phyloP scores from a whole-genome alignment of 2,797 vertebrate species.

The Orestias chungarensis region DNA sequence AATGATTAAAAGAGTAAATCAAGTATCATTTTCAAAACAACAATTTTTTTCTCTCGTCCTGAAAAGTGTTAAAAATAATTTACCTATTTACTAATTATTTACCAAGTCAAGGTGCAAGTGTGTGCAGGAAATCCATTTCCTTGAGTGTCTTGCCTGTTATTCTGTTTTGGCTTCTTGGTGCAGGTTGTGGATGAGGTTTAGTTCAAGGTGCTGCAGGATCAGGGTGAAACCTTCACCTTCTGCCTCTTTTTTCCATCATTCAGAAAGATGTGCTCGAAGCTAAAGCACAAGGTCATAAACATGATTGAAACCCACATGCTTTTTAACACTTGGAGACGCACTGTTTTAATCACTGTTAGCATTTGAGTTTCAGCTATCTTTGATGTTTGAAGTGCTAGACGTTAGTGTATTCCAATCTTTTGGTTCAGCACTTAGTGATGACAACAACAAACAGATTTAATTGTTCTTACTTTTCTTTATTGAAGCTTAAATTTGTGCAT shows the following conservation, averaged over 20 bases:
- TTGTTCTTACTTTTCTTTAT: not conserved
- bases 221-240: slow-evolving; percentile 6
- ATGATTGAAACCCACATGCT: not conserved
- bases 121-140: not conserved
- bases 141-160: not conserved
- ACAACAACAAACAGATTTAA: not conserved
- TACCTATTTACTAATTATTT: not conserved
- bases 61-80: not conserved
- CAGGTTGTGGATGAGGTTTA: not conserved
- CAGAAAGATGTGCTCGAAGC: too few relatives aligned
- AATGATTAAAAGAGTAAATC: not conserved
- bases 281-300: not conserved
- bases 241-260: not conserved
- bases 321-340: not conserved
- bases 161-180: slow-evolving; percentile 2
- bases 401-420: not conserved
- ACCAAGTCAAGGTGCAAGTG: not conserved
- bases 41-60: not conserved
- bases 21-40: not conserved
- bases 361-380: not conserved
- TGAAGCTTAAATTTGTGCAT: not conserved
- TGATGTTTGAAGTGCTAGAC: not conserved
- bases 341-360: not conserved
- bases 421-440: not conserved
- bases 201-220: not conserved